Evolutionary conservation across 1,140 invertebrate genomes (phyloP).

Genomic region (Lasaia peninsularis): DNA sequence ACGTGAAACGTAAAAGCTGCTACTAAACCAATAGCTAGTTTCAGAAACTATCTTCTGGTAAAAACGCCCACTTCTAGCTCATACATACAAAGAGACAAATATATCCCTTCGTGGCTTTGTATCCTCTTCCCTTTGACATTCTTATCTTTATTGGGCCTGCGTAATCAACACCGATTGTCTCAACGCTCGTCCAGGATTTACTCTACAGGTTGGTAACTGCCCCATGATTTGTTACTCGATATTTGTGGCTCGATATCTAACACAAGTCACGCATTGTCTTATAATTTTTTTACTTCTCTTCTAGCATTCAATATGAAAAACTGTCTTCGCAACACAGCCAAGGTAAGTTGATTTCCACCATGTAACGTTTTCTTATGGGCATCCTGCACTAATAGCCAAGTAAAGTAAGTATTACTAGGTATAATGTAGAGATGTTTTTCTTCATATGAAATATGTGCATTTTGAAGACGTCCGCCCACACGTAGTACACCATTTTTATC

Average conservation of each 20-base stretch:
- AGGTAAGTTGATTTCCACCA: conserved; percentile 28
- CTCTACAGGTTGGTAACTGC: conserved; percentile 17
- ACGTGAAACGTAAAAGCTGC: too few species aligned
- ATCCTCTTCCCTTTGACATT: conserved; percentile 21
- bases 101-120: conserved; percentile 22
- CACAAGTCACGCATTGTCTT: background rate
- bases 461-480: background rate
- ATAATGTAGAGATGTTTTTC: background rate
- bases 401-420: conserved; percentile 16
- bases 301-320: conserved; percentile 28
- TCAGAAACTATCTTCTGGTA: too few species aligned
- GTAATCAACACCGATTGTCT: conserved; percentile 23
- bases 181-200: conserved; percentile 19
- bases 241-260: conserved; percentile 15
- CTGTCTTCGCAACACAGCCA: conserved; percentile 20
- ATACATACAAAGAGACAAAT: conserved; percentile 27
- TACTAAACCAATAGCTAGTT: too few species aligned
- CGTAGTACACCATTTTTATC: background rate
- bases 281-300: conserved; percentile 22
- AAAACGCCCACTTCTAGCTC: too few species aligned
- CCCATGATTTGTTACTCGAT: conserved; percentile 23
- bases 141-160: conserved; percentile 21
- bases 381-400: conserved; percentile 24
- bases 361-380: conserved; percentile 32
- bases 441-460: background rate